Evolutionary conservation across 2,888 invertebrate species (phyloP).

Genomic region (Tortricodes alternella): DNA sequence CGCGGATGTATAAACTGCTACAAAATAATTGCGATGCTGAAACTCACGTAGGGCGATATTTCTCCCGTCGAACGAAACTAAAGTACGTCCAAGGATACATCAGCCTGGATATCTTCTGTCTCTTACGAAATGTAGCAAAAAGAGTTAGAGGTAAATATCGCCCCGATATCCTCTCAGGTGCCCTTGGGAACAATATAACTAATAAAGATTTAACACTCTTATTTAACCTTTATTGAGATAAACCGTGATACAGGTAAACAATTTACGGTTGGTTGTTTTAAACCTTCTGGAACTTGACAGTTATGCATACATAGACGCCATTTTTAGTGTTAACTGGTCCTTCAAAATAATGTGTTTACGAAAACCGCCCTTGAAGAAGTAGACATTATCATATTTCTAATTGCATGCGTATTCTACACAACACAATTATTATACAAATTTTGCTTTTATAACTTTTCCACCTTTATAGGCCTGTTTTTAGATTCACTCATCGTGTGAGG

Average conservation of each 20-base stretch:
- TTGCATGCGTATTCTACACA: too few species aligned
- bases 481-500: too few species aligned
- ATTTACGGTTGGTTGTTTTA: not conserved
- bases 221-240: slow-evolving; percentile 18
- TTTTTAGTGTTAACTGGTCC: too few species aligned
- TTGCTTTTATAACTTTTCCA: too few species aligned
- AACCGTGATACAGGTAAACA: too few species aligned
- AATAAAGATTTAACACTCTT: slow-evolving; percentile 7
- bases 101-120: not conserved
- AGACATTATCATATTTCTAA: too few species aligned
- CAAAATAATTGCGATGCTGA: slow-evolving; percentile 13
- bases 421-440: too few species aligned
- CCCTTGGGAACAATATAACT: not conserved
- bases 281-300: not conserved
- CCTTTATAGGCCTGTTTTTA: too few species aligned
- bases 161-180: not conserved
- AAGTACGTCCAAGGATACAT: not conserved
- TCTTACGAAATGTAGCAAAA: not conserved
- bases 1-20: slow-evolving; percentile 9
- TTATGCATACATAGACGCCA: too few species aligned
- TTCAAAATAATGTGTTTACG: too few species aligned
- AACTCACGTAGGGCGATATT: slow-evolving; percentile 5
- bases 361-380: too few species aligned
- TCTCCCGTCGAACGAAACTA: not conserved
- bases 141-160: not conserved